Evolutionary conservation across 2,113 vertebrate species (phyloP), one percentile per base, ranked within the genome.

Genomic region (Rhinolophus sinicus): DNA sequence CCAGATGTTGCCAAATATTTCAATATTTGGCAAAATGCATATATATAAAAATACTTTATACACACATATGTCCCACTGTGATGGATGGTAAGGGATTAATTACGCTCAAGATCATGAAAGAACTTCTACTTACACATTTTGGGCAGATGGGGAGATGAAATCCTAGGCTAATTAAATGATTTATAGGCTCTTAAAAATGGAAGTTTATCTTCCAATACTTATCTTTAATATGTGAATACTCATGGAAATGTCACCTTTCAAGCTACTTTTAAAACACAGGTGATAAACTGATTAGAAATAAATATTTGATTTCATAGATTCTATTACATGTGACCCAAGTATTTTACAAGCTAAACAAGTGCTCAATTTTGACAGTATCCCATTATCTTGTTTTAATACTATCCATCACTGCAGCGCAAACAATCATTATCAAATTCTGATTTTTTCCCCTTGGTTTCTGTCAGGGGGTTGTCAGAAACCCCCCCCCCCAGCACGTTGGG

Each of bases 1-100:
- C 62, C 60, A 77, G 82, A 70, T 76, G 82, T 64, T 44, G 67
- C 77, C 94, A 94, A 96, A 78, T 33, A 83, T 50, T 47, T 80
- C 4, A 73, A 15, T 92, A 96, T 67, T 83, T 95, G 94, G 82
- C 85, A 88, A 93, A 93, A 91, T 78, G 84, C 12, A 85, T 33
- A 80, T 26, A 86, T 38, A 96, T 40, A 92, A 88, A 97, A 85
- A 92, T 65, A 92, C 33, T 94, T 64, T 87, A 96, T 87, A 82
- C 62, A 94, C 67, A 93, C 54, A 44, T 91, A 86, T 65, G 30
- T 22, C 22, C 60, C 75, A 76, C 67, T 28, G 35, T 30, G 47
- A 93, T 58, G 54, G 40, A 75, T 21, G 72, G 78, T 28, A 62
- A 96, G n/a, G 60, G n/a, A 70, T 77, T 50, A 44, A 69, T 47